These are phyloP conservation scores for Cassiopea andromeda DNA, from an alignment of 30 jellyfish, hydroid and myxozoan species.

Conservation along the genomic window DNA sequence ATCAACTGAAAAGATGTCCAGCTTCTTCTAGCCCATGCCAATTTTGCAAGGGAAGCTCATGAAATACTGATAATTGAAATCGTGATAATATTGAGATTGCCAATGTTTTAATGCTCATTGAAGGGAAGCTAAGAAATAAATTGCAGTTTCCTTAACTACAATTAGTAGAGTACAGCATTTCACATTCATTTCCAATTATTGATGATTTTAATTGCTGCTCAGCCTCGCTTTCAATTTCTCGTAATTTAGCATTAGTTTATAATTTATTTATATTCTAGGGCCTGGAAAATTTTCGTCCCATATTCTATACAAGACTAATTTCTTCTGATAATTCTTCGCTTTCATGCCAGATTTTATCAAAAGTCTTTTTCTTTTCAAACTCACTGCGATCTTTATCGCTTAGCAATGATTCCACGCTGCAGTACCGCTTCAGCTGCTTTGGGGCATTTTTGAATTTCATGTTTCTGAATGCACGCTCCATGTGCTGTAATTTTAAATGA, in stretches of 20 bases:
- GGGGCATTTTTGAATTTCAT: slow-evolving; percentile 53
- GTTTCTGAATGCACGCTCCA: slow-evolving; percentile 52
- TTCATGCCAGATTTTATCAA: slow-evolving; percentile 26
- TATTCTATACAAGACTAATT: slow-evolving; percentile 55
- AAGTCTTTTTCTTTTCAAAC: slow-evolving; percentile 4
- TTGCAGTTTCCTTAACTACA: too few relatives aligned
- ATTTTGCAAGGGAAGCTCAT: too few relatives aligned
- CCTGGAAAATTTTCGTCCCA: too few relatives aligned
- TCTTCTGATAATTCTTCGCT: slow-evolving; percentile 42
- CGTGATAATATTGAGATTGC: too few relatives aligned
- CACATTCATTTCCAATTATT: too few relatives aligned
- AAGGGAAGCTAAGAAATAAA: too few relatives aligned
- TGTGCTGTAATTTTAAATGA: slow-evolving; percentile 14
- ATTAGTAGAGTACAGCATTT: too few relatives aligned
- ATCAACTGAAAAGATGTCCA: too few relatives aligned
- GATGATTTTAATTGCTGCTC: too few relatives aligned
- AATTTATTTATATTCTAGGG: neutral
- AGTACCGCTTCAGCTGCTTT: slow-evolving; percentile 55
- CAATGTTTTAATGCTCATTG: too few relatives aligned
- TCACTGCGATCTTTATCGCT: slow-evolving; percentile 22
- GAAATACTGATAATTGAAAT: too few relatives aligned
- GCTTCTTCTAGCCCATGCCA: too few relatives aligned
- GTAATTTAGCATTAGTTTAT: neutral
- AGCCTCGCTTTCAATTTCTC: neutral
- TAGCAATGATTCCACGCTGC: slow-evolving; percentile 68